These are phyloP conservation scores for Zaprionus camerounensis DNA, from an alignment of 1,140 invertebrate species.

Conservation along the genomic window DNA sequence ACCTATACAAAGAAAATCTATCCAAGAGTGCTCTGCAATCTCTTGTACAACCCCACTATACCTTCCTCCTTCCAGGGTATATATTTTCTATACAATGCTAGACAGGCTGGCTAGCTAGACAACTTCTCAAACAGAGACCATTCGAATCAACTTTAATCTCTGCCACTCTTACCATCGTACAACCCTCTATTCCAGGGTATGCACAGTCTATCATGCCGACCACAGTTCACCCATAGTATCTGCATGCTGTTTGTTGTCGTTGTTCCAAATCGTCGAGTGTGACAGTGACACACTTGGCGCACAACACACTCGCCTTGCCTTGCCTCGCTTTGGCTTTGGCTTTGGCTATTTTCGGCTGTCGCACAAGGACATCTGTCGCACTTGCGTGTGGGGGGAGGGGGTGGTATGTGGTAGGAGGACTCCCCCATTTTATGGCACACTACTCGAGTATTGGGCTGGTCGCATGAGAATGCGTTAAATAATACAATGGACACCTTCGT, in stretches of 20 bases:
- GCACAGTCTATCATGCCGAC: neutral
- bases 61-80: neutral
- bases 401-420: neutral
- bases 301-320: constrained; percentile 2
- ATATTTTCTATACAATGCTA: neutral
- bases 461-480: constrained; percentile 61
- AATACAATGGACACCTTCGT: constrained; percentile 77
- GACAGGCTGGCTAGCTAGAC: neutral
- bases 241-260: constrained; percentile 52
- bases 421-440: constrained; percentile 36
- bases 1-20: too few species aligned
- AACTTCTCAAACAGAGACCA: neutral
- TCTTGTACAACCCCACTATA: neutral
- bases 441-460: constrained; percentile 18
- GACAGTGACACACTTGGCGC: constrained; percentile 75
- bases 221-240: neutral
- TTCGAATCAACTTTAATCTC: neutral
- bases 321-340: neutral
- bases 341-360: constrained; percentile 71
- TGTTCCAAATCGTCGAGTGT: constrained; percentile 77
- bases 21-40: neutral
- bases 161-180: neutral
- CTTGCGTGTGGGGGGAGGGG: constrained; percentile 40
- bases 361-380: constrained; percentile 77
- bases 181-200: constrained; percentile 2